Base-by-base conservation (phyloP, 2,797 vertebrate species). In the Sitta carolinensis region DNA sequence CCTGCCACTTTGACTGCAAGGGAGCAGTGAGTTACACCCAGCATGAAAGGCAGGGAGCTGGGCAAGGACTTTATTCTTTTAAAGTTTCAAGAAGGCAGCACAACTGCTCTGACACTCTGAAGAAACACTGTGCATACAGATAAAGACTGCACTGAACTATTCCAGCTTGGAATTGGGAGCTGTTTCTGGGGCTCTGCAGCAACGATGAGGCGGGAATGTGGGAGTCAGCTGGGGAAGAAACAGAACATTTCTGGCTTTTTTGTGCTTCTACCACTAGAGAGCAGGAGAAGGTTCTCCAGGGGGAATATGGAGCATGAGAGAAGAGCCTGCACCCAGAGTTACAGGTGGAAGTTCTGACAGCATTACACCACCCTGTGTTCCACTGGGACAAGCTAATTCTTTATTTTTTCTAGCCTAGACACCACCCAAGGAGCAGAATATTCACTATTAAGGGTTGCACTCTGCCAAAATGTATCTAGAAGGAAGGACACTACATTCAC, bases 221-320 rank as follows among this genome's bases (percentile, higher is more conserved):
- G 9, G 66, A 77, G 40, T 1, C 52, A 58, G 27, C 47, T 18
- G 7, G 7, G 50, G 36, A 58, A 73, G 32, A 14, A 77, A 20
- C 38, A 62, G 57, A 63, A 55, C 14, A 7, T 9, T 50, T 84
- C 18, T 10, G 51, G 66, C 58, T 57, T 90, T 89, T 94, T 58
- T 87, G 54, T 63, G 36, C 42, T 78, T 88, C 59, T 57, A 26
- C 94, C 94, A 63, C 94, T 93, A 93, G 87, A 86, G 89, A 95
- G 95, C 92, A 96, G 89, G 64, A 95, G 90, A 86, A 95, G 26
- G 90, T 38, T 88, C 79, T 91, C 42, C 81, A 48, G 68, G 54
- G 55, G 55, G 52, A 50, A 48, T 5, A 58, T 6, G 61, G 72
- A 74, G 32, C 47, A 32, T 9, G 63, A 75, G 12, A 68, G 38